Evolutionary conservation across 2,888 invertebrate genomes (phyloP), one percentile per base, ranked within the genome.

Genomic region (Acanthosepion pharaonis): DNA sequence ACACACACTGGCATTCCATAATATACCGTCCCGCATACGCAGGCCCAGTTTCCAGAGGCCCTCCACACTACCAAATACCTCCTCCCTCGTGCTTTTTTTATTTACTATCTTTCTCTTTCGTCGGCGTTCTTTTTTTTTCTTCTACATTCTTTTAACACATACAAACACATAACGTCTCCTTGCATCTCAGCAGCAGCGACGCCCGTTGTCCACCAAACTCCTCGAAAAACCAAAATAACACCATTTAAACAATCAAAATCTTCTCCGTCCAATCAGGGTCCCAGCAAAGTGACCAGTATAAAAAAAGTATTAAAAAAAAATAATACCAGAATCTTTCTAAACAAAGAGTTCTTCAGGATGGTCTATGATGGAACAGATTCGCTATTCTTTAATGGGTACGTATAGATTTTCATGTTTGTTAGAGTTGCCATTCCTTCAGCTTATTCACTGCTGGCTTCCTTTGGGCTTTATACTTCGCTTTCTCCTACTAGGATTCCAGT

Each of bases 351-450:
- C 78, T 78, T 78, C 28, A 78, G 78, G 78, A 78, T 78, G 78
- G 78, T n/a, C n/a, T n/a, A 18, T 78, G 78, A 78, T n/a, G n/a
- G 78, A 78, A 78, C 78, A 78, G 78, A 78, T n/a, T 78, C 78
- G 78, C 15, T 78, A 78, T n/a, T 78, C 78, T 28, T 28, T 78
- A 78, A 78, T 9, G n/a, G 78, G 78, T 78, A 78, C 78, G 78
- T 78, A 78, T 78, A n/a, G 78, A n/a, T 78, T 78, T 78, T 78
- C 78, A 78, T 78, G 78, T 78, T 78, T 78, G 78, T n/a, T 78
- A 78, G 78, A 78, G n/a, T 78, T 78, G 15, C 78, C 78, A 78
- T 78, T 78, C 78, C 11, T 78, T 11, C 78, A 78, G 78, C 28
- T n/a, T 78, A n/a, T 78, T n/a, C 28, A 28, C 78, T 59, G 59